Conservation (phyloP, 2,797 vertebrate species). For the Linurgus olivaceus region DNA sequence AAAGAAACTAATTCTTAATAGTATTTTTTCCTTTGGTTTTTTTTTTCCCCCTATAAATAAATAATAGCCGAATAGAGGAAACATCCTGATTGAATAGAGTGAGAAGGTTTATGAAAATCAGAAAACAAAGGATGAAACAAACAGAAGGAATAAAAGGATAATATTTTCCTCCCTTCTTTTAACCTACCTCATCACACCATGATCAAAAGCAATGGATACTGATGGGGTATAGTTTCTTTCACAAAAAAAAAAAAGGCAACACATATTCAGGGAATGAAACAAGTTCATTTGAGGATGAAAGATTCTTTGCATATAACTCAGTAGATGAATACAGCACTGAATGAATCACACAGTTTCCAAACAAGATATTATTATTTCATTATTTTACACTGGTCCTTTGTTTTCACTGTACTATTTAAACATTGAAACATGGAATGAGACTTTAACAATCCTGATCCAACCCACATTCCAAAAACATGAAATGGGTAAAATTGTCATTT, state of each 20-base stretch:
- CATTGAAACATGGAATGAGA: neutral
- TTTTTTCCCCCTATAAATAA: neutral
- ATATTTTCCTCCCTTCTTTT: neutral
- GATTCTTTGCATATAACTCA: neutral
- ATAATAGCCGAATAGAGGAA: neutral
- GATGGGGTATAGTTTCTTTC: neutral
- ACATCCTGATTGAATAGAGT: neutral
- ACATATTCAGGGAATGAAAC: neutral
- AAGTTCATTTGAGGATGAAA: neutral
- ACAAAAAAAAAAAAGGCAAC: neutral
- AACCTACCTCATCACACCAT: neutral
- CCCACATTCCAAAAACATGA: neutral
- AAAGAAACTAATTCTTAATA: neutral
- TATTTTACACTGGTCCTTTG: neutral
- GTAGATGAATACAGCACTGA: neutral
- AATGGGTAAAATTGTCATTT: neutral
- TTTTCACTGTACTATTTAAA: neutral
- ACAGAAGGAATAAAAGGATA: neutral
- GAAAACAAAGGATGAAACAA: neutral
- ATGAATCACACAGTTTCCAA: conserved; percentile 5
- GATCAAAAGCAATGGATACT: neutral
- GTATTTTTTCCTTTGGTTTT: neutral
- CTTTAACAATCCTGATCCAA: neutral
- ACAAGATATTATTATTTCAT: conserved; percentile 38
- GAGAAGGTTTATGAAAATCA: neutral